Conservation (phyloP, 2,797 vertebrate species). For the Podarcis lilfordi region DNA sequence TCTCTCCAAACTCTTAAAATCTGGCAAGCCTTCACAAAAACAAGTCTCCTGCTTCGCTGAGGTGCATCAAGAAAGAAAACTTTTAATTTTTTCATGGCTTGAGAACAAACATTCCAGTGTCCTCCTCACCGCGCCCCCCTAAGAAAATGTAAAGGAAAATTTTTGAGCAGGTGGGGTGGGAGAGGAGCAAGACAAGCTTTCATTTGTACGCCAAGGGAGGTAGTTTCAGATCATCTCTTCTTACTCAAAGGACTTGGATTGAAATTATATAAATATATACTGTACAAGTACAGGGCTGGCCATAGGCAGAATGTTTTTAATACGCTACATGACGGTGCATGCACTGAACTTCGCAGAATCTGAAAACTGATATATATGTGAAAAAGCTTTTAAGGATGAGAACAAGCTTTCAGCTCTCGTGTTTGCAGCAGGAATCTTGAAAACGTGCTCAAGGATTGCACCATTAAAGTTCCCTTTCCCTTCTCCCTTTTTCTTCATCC, state of each 20-base stretch:
- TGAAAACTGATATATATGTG: no score
- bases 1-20: conserved; percentile 18
- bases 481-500: background rate
- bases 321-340: no score
- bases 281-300: no score
- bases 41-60: conserved; percentile 3
- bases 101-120: background rate
- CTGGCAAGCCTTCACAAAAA: conserved; percentile 31
- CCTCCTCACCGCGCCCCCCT: background rate
- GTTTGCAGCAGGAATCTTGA: background rate
- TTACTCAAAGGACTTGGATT: background rate
- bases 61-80: background rate
- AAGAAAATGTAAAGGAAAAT: background rate
- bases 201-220: background rate
- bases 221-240: background rate
- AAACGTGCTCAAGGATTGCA: background rate
- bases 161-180: background rate
- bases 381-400: no score
- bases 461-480: background rate
- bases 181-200: background rate
- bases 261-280: no score
- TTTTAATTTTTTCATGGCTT: background rate
- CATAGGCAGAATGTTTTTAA: no score
- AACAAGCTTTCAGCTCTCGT: background rate
- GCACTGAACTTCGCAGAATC: no score